Base-by-base conservation (phyloP, 2,113 vertebrate genomes). In the Paratilapia polleni region DNA sequence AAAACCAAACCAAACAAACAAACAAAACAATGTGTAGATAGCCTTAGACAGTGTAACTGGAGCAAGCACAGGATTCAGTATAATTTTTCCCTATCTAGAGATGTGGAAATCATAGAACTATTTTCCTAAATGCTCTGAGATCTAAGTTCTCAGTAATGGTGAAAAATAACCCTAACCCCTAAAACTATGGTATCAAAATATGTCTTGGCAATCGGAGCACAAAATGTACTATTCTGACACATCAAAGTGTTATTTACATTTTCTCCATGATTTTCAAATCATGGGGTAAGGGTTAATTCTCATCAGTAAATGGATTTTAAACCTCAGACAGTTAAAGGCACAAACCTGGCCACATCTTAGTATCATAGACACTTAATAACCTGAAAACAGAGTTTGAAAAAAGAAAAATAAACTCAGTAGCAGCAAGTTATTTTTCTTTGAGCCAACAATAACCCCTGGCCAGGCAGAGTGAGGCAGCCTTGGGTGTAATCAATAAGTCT, bases 401-500 rank as follows among this genome's bases (percentile, higher is more conserved):
- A 63, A 28, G n/a, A 57, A 47, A 81, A 81, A 58, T 5, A 2
- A 17, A 84, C 24, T 56, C 31, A 24, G 22, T 3, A 66, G 57
- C 6, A 58, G 47, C 5, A 24, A 77, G 49, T 49, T 73, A 13
- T 66, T 85, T 54, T 68, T 84, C 64, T 66, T 62, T 70, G 66
- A 70, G 66, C 66, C 66, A 70, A 70, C 43, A 70, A 70, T 24
- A 70, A 28, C 24, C 66, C 26, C 9, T 17, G 66, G 28, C 24
- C 3, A 31, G 66, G 66, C 2, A 24, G 66, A 70, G 58, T 24
- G 63, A 81, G 56, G 60, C 43, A 86, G 26, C 20, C 77, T 13
- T 34, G 58, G 49, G 49, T 56, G n/a, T 54, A 56, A 87, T 91
- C 90, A 73, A 83, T 87, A 85, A 52, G 13, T 79, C 80, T 22